Conservation (phyloP, 1,140 invertebrate genomes). For the Hypsibius dujardini region DNA sequence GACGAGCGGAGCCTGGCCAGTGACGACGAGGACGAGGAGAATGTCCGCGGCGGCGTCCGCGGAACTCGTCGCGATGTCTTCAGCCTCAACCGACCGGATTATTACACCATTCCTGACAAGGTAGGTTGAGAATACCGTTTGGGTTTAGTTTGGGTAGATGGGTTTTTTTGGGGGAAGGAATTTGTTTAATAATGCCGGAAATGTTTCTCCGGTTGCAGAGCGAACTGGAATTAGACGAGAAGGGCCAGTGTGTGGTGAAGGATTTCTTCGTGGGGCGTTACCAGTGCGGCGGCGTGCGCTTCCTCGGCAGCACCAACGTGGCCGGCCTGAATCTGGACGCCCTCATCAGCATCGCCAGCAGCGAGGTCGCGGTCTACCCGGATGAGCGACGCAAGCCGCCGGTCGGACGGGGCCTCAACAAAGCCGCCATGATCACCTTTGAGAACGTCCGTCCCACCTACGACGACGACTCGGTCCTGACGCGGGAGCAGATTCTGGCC, state of each 20-base stretch:
- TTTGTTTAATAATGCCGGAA: no score
- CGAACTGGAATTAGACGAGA: constrained; percentile 47
- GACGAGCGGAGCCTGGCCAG: neutral
- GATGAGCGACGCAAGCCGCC: constrained; percentile 50
- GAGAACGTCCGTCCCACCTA: constrained; percentile 90
- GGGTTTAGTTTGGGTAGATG: no score
- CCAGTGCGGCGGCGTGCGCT: constrained; percentile 80
- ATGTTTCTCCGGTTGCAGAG: constrained; percentile 37
- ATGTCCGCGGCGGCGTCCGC: neutral
- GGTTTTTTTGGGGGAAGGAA: no score
- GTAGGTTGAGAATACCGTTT: no score
- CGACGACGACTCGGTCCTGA: constrained; percentile 26
- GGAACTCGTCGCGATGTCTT: neutral
- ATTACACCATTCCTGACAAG: constrained; percentile 57
- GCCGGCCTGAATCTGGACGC: constrained; percentile 70
- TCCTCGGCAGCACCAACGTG: constrained; percentile 63
- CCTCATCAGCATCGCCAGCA: constrained; percentile 46
- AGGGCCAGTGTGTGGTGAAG: constrained; percentile 59
- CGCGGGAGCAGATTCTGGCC: constrained; percentile 55
- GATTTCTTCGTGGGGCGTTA: constrained; percentile 71
- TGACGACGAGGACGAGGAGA: constrained; percentile 12
- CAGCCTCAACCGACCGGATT: constrained; percentile 45
- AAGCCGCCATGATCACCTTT: constrained; percentile 69
- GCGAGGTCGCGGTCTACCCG: constrained; percentile 47
- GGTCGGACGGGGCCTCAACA: constrained; percentile 68